Conservation (phyloP, 2,888 invertebrate genomes). For the Lithophane leautieri region DNA sequence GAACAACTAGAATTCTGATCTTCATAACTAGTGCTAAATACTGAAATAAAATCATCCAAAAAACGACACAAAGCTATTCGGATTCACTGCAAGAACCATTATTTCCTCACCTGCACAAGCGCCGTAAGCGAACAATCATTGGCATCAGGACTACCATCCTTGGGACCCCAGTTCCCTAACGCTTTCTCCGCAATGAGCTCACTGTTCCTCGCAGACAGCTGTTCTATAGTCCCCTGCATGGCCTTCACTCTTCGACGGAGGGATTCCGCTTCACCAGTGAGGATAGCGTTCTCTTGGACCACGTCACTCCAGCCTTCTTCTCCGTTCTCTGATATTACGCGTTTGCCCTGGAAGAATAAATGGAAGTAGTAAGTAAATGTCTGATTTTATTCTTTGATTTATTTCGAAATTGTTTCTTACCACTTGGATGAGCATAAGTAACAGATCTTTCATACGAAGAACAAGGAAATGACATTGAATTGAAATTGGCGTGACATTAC, state of each 20-base stretch:
- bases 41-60: no score
- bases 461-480: neutral
- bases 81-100: neutral
- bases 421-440: neutral
- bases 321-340: conserved; percentile 96
- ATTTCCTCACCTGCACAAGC: conserved; percentile 87
- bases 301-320: conserved; percentile 97
- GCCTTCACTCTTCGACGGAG: conserved; percentile 97
- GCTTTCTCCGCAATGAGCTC: conserved; percentile 95
- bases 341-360: conserved; percentile 92
- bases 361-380: neutral
- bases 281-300: conserved; percentile 98
- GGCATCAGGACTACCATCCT: conserved; percentile 82
- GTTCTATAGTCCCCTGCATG: conserved; percentile 97
- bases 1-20: no score
- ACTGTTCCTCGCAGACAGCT: conserved; percentile 95
- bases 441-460: neutral
- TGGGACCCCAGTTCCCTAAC: conserved; percentile 91
- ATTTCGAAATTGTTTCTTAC: neutral
- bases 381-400: neutral
- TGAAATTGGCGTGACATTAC: neutral
- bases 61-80: no score
- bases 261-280: conserved; percentile 96
- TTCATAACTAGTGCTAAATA: no score
- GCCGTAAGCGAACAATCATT: conserved; percentile 85